Evolutionary conservation across 2,113 vertebrate species (phyloP).

Genomic region (Trichomycterus rosablanca): DNA sequence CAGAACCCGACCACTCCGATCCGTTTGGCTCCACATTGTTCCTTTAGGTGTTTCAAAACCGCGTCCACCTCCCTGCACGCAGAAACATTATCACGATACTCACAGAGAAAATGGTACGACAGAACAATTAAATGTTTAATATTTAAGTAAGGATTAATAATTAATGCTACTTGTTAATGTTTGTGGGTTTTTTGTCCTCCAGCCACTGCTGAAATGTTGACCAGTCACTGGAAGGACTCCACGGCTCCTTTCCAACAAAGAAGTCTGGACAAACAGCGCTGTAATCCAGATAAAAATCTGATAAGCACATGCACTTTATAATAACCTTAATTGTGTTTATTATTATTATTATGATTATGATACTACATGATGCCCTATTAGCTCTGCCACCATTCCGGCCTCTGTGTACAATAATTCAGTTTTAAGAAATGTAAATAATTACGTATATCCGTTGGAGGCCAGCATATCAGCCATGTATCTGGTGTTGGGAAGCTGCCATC

Average conservation of each 20-base stretch:
- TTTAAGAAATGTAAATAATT: no score
- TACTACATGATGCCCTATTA: no score
- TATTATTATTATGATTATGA: no score
- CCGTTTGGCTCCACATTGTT: constrained; percentile 59
- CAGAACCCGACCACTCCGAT: constrained; percentile 70
- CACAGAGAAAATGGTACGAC: no score
- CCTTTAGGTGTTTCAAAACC: constrained; percentile 68
- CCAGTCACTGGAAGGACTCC: constrained; percentile 75
- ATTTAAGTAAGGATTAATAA: no score
- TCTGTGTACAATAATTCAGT: no score
- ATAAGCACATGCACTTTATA: not conserved
- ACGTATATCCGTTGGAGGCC: constrained; percentile 82
- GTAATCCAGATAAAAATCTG: constrained; percentile 1
- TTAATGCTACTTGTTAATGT: constrained; percentile 75
- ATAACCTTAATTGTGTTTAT: no score
- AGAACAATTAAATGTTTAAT: no score
- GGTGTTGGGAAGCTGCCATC: constrained; percentile 85
- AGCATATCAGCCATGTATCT: constrained; percentile 88
- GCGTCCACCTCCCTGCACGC: constrained; percentile 67
- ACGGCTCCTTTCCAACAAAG: constrained; percentile 79
- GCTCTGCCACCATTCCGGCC: no score
- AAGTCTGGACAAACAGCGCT: constrained; percentile 84
- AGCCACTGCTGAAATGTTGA: constrained; percentile 78
- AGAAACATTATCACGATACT: no score
- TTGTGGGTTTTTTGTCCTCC: constrained; percentile 68